These are phyloP conservation scores for Nicator chloris DNA, from an alignment of 2,113 vertebrate species.

Conservation along the genomic window DNA sequence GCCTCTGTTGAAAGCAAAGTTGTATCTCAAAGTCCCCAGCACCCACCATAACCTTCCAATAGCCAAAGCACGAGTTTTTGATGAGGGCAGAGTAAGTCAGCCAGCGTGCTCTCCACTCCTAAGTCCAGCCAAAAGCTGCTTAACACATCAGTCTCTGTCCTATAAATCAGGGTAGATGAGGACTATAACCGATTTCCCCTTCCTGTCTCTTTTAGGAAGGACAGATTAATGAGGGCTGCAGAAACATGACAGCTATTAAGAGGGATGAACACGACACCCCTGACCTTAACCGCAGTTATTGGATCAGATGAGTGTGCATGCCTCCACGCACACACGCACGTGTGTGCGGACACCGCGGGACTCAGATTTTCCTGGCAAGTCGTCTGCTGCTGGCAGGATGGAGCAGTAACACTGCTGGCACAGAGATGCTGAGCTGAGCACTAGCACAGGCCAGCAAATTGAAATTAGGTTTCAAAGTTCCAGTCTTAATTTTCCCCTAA, in stretches of 20 bases:
- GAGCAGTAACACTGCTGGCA: constrained; percentile 29
- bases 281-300: neutral
- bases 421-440: neutral
- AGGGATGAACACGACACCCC: constrained; percentile 3
- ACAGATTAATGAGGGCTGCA: constrained; percentile 3
- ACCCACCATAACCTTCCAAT: neutral
- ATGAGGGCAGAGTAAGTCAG: constrained; percentile 10
- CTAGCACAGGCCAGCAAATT: neutral
- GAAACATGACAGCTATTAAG: constrained; percentile 30
- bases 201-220: constrained; percentile 14
- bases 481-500: constrained; percentile 2
- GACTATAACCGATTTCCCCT: neutral
- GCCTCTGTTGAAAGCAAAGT: constrained; percentile 28
- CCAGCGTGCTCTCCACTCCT: neutral
- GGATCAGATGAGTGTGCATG: neutral
- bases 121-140: neutral
- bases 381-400: constrained; percentile 29
- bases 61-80: constrained; percentile 10
- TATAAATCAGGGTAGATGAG: constrained; percentile 25
- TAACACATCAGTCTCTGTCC: constrained; percentile 8
- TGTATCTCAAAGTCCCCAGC: constrained; percentile 23
- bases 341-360: neutral
- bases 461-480: constrained; percentile 44
- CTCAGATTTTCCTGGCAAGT: constrained; percentile 59
- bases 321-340: neutral